Evolutionary conservation across 64 coral and sea anemone species (phyloP).

Genomic region (Catalaphyllia jardinei): DNA sequence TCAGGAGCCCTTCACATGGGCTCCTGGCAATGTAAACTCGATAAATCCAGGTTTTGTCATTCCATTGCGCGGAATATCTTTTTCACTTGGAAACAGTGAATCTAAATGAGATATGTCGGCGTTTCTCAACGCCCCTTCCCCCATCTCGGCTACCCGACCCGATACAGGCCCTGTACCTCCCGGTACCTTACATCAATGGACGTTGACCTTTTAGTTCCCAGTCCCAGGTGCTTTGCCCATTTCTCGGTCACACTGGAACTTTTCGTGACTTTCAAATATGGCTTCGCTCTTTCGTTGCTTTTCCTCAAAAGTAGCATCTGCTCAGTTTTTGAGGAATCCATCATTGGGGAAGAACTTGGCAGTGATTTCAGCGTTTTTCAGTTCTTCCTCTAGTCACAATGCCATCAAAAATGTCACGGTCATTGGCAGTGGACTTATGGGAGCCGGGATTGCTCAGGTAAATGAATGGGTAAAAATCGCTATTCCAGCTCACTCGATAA

Average conservation of each 20-base stretch:
- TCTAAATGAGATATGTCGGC: no score
- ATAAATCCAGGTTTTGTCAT: no score
- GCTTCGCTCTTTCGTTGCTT: constrained; percentile 50
- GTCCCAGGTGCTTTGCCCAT: not conserved
- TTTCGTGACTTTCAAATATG: not conserved
- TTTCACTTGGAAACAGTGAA: no score
- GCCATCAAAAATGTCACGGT: constrained; percentile 88
- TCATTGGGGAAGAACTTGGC: constrained; percentile 33
- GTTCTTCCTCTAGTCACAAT: constrained; percentile 45
- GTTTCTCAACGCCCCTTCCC: no score
- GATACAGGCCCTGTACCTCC: no score
- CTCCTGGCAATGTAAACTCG: no score
- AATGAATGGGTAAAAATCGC: not conserved
- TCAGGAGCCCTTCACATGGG: no score
- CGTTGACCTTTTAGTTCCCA: not conserved
- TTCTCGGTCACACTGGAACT: not conserved
- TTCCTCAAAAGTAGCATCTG: not conserved
- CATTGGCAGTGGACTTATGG: constrained; percentile 90
- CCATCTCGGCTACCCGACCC: no score
- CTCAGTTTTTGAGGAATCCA: not conserved
- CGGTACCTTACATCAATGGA: no score
- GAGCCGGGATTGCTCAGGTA: constrained; percentile 94
- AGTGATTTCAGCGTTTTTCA: constrained; percentile 42
- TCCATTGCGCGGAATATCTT: no score
- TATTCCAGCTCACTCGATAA: no score